phyloP scores from a whole-genome alignment of 2,113 vertebrate species.

The Phasianus colchicus region DNA sequence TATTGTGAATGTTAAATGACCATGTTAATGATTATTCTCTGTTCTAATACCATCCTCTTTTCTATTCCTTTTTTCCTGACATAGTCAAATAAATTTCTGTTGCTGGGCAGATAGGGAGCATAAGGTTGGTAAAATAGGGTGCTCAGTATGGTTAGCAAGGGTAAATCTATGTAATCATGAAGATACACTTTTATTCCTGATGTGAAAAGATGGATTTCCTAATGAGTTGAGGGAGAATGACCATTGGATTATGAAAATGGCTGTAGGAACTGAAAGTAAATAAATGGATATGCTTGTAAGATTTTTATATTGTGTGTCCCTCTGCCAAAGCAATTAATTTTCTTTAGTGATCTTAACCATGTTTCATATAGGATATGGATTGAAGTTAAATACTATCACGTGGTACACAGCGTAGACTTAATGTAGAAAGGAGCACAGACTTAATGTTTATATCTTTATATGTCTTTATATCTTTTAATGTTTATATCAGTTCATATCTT shows the following conservation, averaged over 20 bases:
- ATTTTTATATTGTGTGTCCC: background rate
- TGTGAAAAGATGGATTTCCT: background rate
- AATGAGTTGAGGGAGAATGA: background rate
- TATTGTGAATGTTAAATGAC: background rate
- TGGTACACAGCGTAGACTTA: background rate
- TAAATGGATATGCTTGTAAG: no score
- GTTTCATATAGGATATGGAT: background rate
- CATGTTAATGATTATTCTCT: background rate
- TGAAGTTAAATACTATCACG: background rate
- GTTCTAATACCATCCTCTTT: background rate
- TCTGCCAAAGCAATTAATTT: background rate
- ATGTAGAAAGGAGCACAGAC: background rate
- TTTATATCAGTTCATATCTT: background rate
- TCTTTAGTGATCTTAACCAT: background rate
- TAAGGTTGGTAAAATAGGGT: background rate
- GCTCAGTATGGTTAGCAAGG: background rate
- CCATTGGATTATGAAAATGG: background rate
- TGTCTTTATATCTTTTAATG: no score
- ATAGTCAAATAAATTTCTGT: background rate
- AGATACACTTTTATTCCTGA: background rate
- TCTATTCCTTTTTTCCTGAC: background rate
- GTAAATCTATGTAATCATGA: background rate
- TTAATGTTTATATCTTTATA: background rate
- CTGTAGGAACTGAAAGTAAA: background rate
- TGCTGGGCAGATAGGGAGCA: background rate